phyloP scores from a whole-genome alignment of 2,888 invertebrate genomes.

The Leuctra nigra region DNA sequence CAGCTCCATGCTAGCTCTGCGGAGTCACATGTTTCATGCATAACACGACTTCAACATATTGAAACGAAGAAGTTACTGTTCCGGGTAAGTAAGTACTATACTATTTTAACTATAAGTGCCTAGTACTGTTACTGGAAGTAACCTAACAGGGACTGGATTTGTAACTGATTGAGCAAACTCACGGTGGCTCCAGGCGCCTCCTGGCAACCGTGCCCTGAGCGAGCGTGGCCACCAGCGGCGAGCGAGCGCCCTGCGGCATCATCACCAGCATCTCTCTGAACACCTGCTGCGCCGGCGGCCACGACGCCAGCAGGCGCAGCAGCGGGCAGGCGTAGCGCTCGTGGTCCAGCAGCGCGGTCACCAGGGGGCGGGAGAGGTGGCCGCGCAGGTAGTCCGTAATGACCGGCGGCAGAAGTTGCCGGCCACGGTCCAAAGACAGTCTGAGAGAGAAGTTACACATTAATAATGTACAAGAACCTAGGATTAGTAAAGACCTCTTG shows the following conservation, averaged over 20 bases:
- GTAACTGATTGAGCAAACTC: no score
- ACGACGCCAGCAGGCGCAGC: conserved; percentile 36
- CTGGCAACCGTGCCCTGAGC: not conserved
- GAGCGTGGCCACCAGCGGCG: not conserved
- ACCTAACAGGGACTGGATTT: no score
- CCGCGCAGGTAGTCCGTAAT: not conserved
- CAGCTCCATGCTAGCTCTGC: not conserved
- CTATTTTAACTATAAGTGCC: no score
- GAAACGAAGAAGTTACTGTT: no score
- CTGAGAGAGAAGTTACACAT: no score
- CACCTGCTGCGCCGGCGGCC: not conserved
- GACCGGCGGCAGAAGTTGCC: not conserved
- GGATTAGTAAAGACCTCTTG: no score
- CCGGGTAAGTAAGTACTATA: no score
- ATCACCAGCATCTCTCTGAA: not conserved
- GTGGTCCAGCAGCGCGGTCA: conserved; percentile 35
- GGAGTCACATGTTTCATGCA: not conserved
- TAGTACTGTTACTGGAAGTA: no score
- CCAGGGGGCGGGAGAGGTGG: not conserved
- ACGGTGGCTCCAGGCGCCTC: no score
- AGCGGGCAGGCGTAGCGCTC: conserved; percentile 40
- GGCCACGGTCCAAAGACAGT: no score
- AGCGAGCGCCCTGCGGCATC: not conserved
- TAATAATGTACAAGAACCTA: no score
- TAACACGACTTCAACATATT: no score